Evolutionary conservation across 2,113 vertebrate species (phyloP).

Genomic region (Peromyscus californicus): DNA sequence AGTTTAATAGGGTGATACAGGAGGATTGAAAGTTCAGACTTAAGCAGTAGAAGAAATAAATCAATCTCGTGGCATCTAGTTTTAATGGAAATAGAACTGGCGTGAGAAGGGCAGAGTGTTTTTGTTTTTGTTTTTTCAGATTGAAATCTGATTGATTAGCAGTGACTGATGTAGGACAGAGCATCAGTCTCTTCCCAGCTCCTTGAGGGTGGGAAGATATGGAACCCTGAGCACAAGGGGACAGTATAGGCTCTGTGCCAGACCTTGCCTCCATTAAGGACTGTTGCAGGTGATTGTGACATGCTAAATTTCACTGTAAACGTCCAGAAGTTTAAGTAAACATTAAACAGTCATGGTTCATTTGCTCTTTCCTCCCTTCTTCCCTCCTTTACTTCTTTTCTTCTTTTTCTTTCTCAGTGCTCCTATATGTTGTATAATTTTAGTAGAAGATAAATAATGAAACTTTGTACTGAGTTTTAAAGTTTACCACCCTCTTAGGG

Average conservation of each 20-base stretch:
- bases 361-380: not conserved
- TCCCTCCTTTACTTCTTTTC: too few relatives aligned
- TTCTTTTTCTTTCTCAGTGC: not conserved
- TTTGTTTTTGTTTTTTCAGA: not conserved
- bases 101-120: not conserved
- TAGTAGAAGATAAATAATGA: conserved; percentile 24
- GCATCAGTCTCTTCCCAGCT: not conserved
- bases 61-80: not conserved
- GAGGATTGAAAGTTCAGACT: conserved; percentile 16
- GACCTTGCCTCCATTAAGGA: not conserved
- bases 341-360: not conserved
- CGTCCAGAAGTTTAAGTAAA: not conserved
- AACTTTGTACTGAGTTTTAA: conserved; percentile 54
- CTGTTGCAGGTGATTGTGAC: not conserved
- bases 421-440: conserved; percentile 41
- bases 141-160: not conserved
- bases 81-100: not conserved
- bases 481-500: not conserved
- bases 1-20: not conserved
- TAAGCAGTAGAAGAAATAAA: not conserved
- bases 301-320: conserved; percentile 34
- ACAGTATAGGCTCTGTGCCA: not conserved
- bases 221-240: not conserved
- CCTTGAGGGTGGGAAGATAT: not conserved
- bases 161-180: not conserved